Base-by-base conservation (phyloP, 2,888 invertebrate species). In the Argynnis bischoffii region DNA sequence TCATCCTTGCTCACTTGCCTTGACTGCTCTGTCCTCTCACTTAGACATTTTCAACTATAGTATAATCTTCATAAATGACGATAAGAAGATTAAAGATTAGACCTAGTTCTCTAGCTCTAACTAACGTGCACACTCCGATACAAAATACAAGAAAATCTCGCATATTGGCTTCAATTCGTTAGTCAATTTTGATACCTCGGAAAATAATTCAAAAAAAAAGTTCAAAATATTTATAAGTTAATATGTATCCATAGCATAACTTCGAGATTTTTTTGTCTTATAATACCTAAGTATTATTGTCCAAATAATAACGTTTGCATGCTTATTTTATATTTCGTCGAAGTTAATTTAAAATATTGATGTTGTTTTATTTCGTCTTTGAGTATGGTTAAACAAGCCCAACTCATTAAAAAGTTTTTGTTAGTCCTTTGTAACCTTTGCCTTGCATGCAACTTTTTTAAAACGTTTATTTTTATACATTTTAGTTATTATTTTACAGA, bases 1-100 rank as follows among this genome's bases (percentile, higher is more conserved):
- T 85, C 84, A 84, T 82, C 83, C 81, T 79, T 81, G 83, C 87
- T 86, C 81, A 88, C 86, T 90, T 82, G 84, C 90, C 90, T 90
- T 91, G 90, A 90, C 90, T 89, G 88, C 85, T 76, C 80, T 81
- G 81, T 86, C 87, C 86, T 90, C 63, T 69, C 63, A 55, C 53
- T 51, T 8, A 61, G 26, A 31, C 35, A 51, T 50, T 35, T 61
- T 51, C 35, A 50, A 60, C 16, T 31, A 4, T 60, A 26, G 6
- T 31, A 60, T 60, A 60, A 50, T 60, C 8, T 11, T 41, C 35
- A 8, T 35, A 41, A 41, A 41, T 11, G 35, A 41, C 35, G 35
- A 41, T 41, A 11, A 11, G 35, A 41, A 41, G 35, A 11, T 41
- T 8, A 11, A 11, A 41, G 35, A 41, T 8, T 8, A 35, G 35